Evolutionary conservation across 1,140 invertebrate genomes (phyloP).

Genomic region (Papilio polyxenes): DNA sequence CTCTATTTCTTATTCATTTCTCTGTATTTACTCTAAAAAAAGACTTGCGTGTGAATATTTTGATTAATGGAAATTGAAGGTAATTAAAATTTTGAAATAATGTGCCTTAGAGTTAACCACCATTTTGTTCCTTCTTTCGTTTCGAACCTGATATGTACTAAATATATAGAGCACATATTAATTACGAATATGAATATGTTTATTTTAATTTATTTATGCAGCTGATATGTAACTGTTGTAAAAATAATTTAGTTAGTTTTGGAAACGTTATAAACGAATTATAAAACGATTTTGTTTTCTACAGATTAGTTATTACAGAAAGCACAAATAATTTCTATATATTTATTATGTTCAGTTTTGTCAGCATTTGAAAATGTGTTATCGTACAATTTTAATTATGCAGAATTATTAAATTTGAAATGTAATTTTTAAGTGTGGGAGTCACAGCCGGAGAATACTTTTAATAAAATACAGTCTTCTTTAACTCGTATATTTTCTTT

Average conservation of each 20-base stretch:
- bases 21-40: too few relatives aligned
- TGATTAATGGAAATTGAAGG: neutral
- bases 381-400: neutral
- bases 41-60: too few relatives aligned
- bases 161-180: conserved; percentile 17
- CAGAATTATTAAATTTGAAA: neutral
- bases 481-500: too few relatives aligned
- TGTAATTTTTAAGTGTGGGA: neutral
- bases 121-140: conserved; percentile 29
- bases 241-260: neutral
- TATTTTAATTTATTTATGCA: neutral
- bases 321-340: neutral
- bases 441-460: too few relatives aligned
- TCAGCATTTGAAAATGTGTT: neutral
- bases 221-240: too few relatives aligned
- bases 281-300: neutral
- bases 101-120: conserved; percentile 12
- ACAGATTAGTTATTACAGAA: neutral
- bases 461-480: too few relatives aligned
- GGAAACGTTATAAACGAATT: neutral
- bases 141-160: neutral
- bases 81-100: neutral
- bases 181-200: neutral
- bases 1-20: too few relatives aligned
- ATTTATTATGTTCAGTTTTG: conserved; percentile 4